Base-by-base conservation (phyloP, 2,888 invertebrate genomes). In the Cerastoderma edule region DNA sequence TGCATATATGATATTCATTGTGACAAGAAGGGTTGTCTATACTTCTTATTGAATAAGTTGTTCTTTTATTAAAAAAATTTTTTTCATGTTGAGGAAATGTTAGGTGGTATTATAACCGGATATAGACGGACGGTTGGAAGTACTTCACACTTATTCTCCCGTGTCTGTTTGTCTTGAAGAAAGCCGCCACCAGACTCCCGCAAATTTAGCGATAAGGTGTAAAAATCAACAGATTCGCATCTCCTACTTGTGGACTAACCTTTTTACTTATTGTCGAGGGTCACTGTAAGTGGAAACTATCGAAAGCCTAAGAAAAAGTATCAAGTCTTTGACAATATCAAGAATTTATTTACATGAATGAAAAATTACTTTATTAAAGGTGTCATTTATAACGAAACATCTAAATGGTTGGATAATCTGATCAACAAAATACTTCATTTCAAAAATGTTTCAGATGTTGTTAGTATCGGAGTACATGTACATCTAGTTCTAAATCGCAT, bases 221-320 rank as follows among this genome's bases (percentile, higher is more conserved):
- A 35, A 57, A 57, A 57, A 22, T 35, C 35, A 57, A 57, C 57
- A 72, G 56, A 72, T 39, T 27, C 53, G 22, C 48, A 19, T 8
- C 72, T 46, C 66, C 30, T 56, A 66, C 72, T 56, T 71, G 65
- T 53, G 66, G 66, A 46, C 4, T 46, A n/a, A n/a, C n/a, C n/a
- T n/a, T n/a, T n/a, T n/a, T n/a, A n/a, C n/a, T n/a, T n/a, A n/a
- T n/a, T n/a, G n/a, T n/a, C n/a, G n/a, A n/a, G n/a, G n/a, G n/a
- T n/a, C n/a, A n/a, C n/a, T n/a, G n/a, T n/a, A n/a, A n/a, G n/a
- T n/a, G n/a, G n/a, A n/a, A n/a, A n/a, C n/a, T n/a, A n/a, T n/a
- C n/a, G n/a, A n/a, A n/a, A n/a, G n/a, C n/a, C n/a, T n/a, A n/a
- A n/a, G n/a, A n/a, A n/a, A n/a, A n/a, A n/a, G n/a, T n/a, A n/a